Percentiles rank a stretch among this genome's conserved stretches.
These are phyloP conservation scores for Phyllotreta cruciferae DNA, from an alignment of 2,888 invertebrate genomes.

Conservation along the genomic window DNA sequence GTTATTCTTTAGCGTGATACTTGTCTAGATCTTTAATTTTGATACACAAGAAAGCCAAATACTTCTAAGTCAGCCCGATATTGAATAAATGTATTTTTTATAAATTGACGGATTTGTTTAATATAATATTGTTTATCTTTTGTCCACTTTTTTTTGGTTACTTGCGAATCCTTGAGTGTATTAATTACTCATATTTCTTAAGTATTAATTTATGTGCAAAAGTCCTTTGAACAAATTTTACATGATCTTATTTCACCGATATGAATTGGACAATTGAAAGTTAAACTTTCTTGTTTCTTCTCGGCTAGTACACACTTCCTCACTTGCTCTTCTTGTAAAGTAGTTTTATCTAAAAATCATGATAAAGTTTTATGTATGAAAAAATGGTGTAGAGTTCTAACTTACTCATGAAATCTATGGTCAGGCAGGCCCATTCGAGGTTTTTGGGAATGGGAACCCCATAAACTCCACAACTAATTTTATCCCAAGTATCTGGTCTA, in stretches of 20 bases:
- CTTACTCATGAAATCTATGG: constrained; percentile 17
- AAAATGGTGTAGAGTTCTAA: neutral
- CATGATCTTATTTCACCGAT: constrained; percentile 15
- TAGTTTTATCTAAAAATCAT: constrained; percentile 13
- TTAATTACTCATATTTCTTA: neutral
- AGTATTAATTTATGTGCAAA: constrained; percentile 1
- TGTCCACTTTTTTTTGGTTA: too few relatives aligned
- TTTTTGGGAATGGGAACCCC: neutral
- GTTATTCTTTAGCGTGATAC: constrained; percentile 46
- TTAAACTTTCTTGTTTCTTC: constrained; percentile 2
- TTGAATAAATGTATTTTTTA: too few relatives aligned
- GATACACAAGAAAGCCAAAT: too few relatives aligned
- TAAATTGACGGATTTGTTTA: too few relatives aligned
- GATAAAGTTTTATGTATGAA: neutral
- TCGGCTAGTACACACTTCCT: constrained; percentile 7
- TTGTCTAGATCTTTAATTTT: constrained; percentile 19
- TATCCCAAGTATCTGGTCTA: constrained; percentile 7
- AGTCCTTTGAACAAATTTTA: constrained; percentile 11
- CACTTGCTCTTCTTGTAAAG: neutral
- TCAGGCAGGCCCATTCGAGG: neutral
- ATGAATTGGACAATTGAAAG: constrained; percentile 5
- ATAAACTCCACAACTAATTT: constrained; percentile 1
- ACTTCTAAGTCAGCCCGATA: too few relatives aligned
- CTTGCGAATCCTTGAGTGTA: too few relatives aligned
- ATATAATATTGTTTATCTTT: too few relatives aligned